A percentile compares a stretch with the other conserved stretches of the same genome.
Conservation (phyloP, 2,113 vertebrate genomes). For the Myotis lucifugus region DNA sequence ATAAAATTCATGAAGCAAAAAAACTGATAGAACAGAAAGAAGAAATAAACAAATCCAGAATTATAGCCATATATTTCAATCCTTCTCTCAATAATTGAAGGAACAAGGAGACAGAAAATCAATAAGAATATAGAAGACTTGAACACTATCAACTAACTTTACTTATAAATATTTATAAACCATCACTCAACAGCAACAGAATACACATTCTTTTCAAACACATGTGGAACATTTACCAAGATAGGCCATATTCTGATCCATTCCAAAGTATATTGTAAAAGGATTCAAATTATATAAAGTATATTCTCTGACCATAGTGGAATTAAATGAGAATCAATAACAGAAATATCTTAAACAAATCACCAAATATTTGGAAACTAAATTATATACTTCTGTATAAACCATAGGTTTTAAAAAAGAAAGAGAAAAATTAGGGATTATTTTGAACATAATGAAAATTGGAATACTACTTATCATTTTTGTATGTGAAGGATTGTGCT, state of each 20-base stretch:
- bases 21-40: neutral
- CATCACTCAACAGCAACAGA: neutral
- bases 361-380: constrained; percentile 8
- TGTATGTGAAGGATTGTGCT: neutral
- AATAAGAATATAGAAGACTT: neutral
- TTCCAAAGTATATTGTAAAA: neutral
- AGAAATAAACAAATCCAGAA: constrained; percentile 40
- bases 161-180: constrained; percentile 12
- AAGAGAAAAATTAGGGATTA: neutral
- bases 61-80: neutral
- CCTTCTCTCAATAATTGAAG: neutral
- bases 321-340: constrained; percentile 17
- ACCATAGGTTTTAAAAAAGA: neutral
- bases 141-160: neutral
- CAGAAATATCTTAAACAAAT: neutral
- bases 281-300: neutral
- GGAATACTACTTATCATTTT: neutral
- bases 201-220: neutral
- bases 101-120: constrained; percentile 4
- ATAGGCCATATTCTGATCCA: neutral
- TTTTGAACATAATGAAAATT: neutral
- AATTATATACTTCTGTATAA: neutral
- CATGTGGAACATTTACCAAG: neutral
- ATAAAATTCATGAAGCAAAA: neutral
- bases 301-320: neutral